Conservation (phyloP, 2,888 invertebrate species). For the Urechis unicinctus region DNA sequence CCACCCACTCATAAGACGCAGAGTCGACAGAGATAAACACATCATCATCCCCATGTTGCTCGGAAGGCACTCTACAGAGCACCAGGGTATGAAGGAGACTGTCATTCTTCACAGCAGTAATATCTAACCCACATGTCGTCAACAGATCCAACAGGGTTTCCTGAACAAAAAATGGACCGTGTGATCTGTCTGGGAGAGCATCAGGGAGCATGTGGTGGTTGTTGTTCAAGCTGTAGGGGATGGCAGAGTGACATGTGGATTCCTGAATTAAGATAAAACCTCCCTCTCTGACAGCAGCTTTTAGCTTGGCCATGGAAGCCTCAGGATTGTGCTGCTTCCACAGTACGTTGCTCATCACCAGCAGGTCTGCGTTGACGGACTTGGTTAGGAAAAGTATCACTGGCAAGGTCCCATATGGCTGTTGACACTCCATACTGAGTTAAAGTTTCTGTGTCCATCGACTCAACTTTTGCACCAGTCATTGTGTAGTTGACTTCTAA, state of each 20-base stretch:
- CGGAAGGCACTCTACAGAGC: constrained; percentile 56
- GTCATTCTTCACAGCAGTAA: constrained; percentile 62
- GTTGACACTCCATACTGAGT: constrained; percentile 62
- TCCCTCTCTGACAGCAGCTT: constrained; percentile 56
- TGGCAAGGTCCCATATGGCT: constrained; percentile 59
- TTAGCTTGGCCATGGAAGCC: constrained; percentile 25
- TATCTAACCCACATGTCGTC: constrained; percentile 52
- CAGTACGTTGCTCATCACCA: constrained; percentile 34
- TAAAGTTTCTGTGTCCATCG: constrained; percentile 39
- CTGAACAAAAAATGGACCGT: constrained; percentile 25
- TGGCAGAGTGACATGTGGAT: constrained; percentile 42
- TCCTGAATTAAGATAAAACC: constrained; percentile 52
- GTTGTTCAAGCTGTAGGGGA: constrained; percentile 27
- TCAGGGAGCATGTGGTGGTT: constrained; percentile 18
- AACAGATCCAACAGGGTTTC: constrained; percentile 27
- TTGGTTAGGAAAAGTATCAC: constrained; percentile 1
- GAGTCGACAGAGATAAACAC: constrained; percentile 8
- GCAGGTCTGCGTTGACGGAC: constrained; percentile 26
- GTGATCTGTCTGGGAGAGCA: constrained; percentile 6
- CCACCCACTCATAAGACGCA: constrained; percentile 63
- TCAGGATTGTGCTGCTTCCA: constrained; percentile 27
- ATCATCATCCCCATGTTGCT: neutral
- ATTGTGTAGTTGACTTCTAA: constrained; percentile 59
- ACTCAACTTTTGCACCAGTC: constrained; percentile 56
- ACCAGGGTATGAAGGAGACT: constrained; percentile 56